Evolutionary conservation across 2,888 invertebrate species (phyloP), one percentile per base, ranked within the genome.

Genomic region (Drosophila ustulata): DNA sequence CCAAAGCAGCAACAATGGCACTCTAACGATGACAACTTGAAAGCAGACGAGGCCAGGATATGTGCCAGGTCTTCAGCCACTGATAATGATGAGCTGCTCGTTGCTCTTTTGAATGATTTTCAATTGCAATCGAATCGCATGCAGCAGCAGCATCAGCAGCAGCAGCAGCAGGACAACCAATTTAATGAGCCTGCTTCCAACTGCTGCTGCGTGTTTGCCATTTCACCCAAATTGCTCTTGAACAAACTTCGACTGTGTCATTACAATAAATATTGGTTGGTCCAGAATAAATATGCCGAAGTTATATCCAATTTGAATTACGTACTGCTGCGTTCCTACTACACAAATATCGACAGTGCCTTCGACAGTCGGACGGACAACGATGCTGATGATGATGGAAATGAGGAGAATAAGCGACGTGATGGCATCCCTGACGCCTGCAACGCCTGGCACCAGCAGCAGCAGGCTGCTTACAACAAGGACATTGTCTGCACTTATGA

Each of bases 191-290:
- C 78, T 51, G 71, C 57, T 30, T 67, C 78, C 11, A 71, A 66
- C 73, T 79, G 80, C 68, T 72, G 66, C 71, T 81, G 80, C 68
- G 74, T 75, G 62, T 79, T 88, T 83, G 82, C 87, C 80, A 91
- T 92, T 80, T 91, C 92, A 75, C 91, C 91, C 37, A 92, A 92
- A 92, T 89, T 92, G 86, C 90, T 92, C 75, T 89, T 92, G 88
- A 91, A 82, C 84, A 91, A 92, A 91, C 91, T 92, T 87, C 91
- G 91, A 75, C 89, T 91, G 68, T 92, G 92, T 81, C 89, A 90
- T 83, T 90, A 92, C 85, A 92, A 93, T 90, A 92, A 92, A 91
- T 92, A 93, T 91, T 93, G 93, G 93, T 89, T 92, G 84, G 92
- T 93, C 80, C 92, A 92, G 87, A 92, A 92, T 91, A 93, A 92